These are phyloP conservation scores for Pogonocherus hispidulus DNA, from an alignment of 2,888 invertebrate genomes.

Conservation along the genomic window DNA sequence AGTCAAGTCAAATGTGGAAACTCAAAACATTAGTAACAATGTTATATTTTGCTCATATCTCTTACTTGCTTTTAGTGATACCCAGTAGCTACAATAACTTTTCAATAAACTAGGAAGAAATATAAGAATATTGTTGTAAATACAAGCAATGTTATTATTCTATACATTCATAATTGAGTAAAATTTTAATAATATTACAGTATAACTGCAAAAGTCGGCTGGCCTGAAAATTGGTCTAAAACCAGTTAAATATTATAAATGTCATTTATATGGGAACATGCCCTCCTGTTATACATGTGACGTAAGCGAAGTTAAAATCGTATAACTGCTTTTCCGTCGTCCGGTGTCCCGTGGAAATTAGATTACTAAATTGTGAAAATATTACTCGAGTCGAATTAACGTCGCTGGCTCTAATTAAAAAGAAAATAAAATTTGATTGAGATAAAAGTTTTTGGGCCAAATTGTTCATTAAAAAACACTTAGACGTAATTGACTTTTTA, in stretches of 20 bases:
- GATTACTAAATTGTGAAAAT: slow-evolving; percentile 15
- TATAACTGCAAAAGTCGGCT: neutral
- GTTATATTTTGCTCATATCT: too few species aligned
- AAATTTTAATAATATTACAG: neutral
- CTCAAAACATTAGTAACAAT: too few species aligned
- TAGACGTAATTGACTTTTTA: slow-evolving; percentile 36
- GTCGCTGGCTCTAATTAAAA: slow-evolving; percentile 18
- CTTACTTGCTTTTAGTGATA: too few species aligned
- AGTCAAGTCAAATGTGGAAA: too few species aligned
- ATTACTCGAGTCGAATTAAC: slow-evolving; percentile 14
- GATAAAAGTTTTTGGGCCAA: slow-evolving; percentile 20
- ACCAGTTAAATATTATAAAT: neutral
- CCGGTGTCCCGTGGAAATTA: slow-evolving; percentile 5
- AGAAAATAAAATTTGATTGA: slow-evolving; percentile 15
- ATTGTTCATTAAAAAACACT: slow-evolving; percentile 35
- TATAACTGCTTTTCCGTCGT: neutral
- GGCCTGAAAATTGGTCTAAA: neutral
- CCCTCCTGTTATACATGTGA: neutral
- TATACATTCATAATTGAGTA: neutral
- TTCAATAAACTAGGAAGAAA: too few species aligned
- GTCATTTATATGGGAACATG: neutral
- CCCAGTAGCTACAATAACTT: too few species aligned
- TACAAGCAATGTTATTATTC: too few species aligned
- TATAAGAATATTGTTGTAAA: too few species aligned
- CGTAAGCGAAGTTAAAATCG: neutral